Evolutionary conservation across 2,888 invertebrate species (phyloP), one percentile per base, ranked within the genome.

Genomic region (Stenolophus ochropezus): DNA sequence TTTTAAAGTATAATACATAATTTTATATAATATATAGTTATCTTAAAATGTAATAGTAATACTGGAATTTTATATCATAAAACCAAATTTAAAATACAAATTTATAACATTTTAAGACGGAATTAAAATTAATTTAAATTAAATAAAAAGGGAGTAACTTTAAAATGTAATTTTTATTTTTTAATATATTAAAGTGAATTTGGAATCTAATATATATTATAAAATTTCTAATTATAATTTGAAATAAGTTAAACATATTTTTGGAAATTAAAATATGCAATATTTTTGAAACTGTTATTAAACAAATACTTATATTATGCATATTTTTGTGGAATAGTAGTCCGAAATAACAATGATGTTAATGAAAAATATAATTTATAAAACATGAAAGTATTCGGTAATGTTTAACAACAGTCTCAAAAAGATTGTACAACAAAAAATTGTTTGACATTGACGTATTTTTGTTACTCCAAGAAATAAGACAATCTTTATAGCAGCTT

Each of bases 141-240:
- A 78, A 78, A 78, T 78, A 78, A 78, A 69, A 78, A 65, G 65
- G 51, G 65, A 69, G 69, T 18, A 65, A 78, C 61, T 77, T 42
- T 61, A 77, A 77, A 61, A 77, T 56, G 58, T n/a, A 77, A 42
- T 58, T 61, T 61, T 58, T 77, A 21, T 61, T 47, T 51, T 78
- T 69, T 80, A 71, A 80, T 80, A 80, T 80, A 80, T 80, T 80
- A 80, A 80, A 80, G 80, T 73, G 80, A 80, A 80, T 80, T 80
- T 80, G 73, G 80, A 78, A 71, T 73, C 80, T 73, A 80, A 53
- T 79, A 49, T 78, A 78, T 80, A 73, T 80, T 80, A 80, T 73
- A 80, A 80, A 80, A 80, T 33, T 16, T 73, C 73, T 80, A 80
- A 51, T 65, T 79, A 33, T 61, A 77, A 33, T 65, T 49, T 78